These are phyloP conservation scores for Scolopax mira DNA, from an alignment of 2,113 vertebrate species.

Conservation along the genomic window DNA sequence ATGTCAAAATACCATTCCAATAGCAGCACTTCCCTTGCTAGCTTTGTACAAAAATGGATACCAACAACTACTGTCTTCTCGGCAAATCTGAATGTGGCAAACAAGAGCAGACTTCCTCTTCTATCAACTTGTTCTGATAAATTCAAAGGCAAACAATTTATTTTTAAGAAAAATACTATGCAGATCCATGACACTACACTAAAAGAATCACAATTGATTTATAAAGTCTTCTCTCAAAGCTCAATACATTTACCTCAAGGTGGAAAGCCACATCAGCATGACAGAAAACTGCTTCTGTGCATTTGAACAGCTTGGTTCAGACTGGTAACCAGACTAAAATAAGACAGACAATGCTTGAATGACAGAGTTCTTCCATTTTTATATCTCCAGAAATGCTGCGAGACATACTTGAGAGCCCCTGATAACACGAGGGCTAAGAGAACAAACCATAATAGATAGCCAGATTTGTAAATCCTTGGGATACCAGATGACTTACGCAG, in stretches of 20 bases:
- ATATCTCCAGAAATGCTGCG: neutral
- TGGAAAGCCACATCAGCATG: neutral
- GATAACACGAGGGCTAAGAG: neutral
- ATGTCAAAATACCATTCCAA: neutral
- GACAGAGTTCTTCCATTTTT: neutral
- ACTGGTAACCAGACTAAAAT: neutral
- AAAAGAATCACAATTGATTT: neutral
- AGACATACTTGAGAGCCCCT: neutral
- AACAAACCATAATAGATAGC: neutral
- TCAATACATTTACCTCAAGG: neutral
- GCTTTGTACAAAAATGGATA: neutral
- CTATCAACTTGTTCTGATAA: neutral
- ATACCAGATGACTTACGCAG: constrained; percentile 4
- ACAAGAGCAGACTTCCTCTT: neutral
- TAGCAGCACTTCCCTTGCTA: neutral
- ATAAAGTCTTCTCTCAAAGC: neutral
- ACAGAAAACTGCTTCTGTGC: neutral
- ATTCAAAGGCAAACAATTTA: neutral
- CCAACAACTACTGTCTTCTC: neutral
- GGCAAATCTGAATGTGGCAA: neutral
- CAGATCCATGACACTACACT: neutral
- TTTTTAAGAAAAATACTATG: neutral
- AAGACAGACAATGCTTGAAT: neutral
- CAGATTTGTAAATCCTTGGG: constrained; percentile 31
- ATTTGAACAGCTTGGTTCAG: neutral